Percentiles rank a stretch among this genome's conserved stretches.
Conservation (phyloP, 2,113 vertebrate species). For the Polypterus senegalus region DNA sequence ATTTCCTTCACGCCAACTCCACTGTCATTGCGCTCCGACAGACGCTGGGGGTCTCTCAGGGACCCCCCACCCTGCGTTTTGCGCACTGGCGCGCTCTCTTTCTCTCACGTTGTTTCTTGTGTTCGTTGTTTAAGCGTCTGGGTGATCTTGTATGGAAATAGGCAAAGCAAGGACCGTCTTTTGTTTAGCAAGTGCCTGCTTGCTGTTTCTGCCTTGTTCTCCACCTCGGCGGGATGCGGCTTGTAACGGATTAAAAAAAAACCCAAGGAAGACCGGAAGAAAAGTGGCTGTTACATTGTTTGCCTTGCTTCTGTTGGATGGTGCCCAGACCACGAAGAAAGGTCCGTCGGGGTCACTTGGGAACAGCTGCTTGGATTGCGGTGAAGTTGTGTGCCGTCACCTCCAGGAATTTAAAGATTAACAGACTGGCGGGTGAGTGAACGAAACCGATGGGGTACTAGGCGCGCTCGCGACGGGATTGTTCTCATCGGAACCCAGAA, state of each 20-base stretch:
- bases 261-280: no score
- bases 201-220: slow-evolving; percentile 13
- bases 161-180: slow-evolving; percentile 58
- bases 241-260: slow-evolving; percentile 25
- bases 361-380: slow-evolving; percentile 32
- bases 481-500: no score
- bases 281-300: slow-evolving; percentile 26
- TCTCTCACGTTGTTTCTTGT: not conserved
- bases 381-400: slow-evolving; percentile 48
- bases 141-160: slow-evolving; percentile 30
- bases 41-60: not conserved
- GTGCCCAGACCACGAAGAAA: slow-evolving; percentile 29
- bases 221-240: slow-evolving; percentile 32
- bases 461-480: no score
- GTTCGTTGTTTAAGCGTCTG: slow-evolving; percentile 20
- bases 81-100: no score
- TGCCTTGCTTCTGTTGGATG: slow-evolving; percentile 34
- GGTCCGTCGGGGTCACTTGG: slow-evolving; percentile 38
- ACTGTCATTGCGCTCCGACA: slow-evolving; percentile 17
- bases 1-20: slow-evolving; percentile 43
- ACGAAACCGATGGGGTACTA: slow-evolving; percentile 19
- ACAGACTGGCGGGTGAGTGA: slow-evolving; percentile 64
- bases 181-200: slow-evolving; percentile 67
- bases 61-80: no score
- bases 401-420: slow-evolving; percentile 47